Percentiles rank a stretch among this genome's conserved stretches.
These are phyloP conservation scores for Pseudococcus viburni DNA, from an alignment of 2,888 invertebrate genomes.

Conservation along the genomic window DNA sequence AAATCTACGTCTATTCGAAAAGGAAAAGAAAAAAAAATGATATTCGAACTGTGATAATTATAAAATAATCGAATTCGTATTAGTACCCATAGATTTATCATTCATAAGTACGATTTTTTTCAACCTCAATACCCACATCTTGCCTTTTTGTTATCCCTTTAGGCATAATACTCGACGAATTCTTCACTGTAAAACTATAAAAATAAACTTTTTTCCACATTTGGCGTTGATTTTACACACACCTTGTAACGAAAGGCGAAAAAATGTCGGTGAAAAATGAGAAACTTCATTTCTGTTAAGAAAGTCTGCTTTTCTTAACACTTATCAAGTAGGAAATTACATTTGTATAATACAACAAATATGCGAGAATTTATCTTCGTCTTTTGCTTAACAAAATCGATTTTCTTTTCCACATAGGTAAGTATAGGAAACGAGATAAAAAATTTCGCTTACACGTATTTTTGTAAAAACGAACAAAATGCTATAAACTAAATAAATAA, in stretches of 20 bases:
- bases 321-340: slow-evolving; percentile 54
- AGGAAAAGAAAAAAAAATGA: too few species aligned
- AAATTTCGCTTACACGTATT: neutral
- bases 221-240: neutral
- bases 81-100: too few species aligned
- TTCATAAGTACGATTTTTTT: too few species aligned
- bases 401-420: slow-evolving; percentile 28
- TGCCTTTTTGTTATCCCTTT: too few species aligned
- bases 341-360: slow-evolving; percentile 48
- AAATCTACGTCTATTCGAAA: too few species aligned
- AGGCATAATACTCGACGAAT: neutral
- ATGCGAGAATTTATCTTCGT: slow-evolving; percentile 49
- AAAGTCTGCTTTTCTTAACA: slow-evolving; percentile 48
- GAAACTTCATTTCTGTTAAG: slow-evolving; percentile 41
- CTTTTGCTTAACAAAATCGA: slow-evolving; percentile 36
- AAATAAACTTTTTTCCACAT: neutral
- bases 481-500: slow-evolving; percentile 15
- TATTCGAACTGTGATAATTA: too few species aligned
- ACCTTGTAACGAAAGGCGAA: neutral
- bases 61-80: too few species aligned
- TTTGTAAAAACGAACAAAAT: slow-evolving; percentile 9
- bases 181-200: neutral
- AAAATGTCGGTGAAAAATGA: slow-evolving; percentile 47
- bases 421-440: slow-evolving; percentile 33
- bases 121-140: too few species aligned